Base-by-base conservation (phyloP, 2,113 vertebrate genomes). In the Nansenia antarctica region DNA sequence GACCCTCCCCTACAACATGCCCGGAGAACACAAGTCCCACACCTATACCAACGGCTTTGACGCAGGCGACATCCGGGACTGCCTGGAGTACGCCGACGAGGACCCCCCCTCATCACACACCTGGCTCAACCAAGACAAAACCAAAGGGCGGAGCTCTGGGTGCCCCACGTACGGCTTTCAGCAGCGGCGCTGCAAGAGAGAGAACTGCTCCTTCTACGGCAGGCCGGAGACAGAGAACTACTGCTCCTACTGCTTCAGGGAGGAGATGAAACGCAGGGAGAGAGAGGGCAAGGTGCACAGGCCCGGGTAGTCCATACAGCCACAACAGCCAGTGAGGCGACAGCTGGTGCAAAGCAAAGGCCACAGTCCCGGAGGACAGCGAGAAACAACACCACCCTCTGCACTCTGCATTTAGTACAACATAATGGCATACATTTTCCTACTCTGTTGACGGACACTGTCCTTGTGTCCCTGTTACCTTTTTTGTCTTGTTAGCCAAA, bases 241-340 rank as follows among this genome's bases (percentile, higher is more conserved):
- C 87, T 99, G 98, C 82, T 99, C 98, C 42, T 99, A 95, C 91
- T 99, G 98, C 92, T 99, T 95, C 92, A 95, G 94, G 74, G 98
- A 99, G 89, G 98, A 99, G 90, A 78, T 98, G 64, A 95, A 95
- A 76, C 94, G 95, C 84, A 94, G 95, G 88, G 96, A 96, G 88
- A 91, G 90, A 55, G 94, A 95, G 81, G 88, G 82, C 78, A 94
- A 94, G 73, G 91, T 88, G 42, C 91, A 88, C 42, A 86, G 92
- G 80, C 93, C 93, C 82, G 95, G 91, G 94, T 84, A 84, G 80
- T 31, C 93, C 89, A 74, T 90, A 93, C 1, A 70, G 94, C 80
- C 89, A 91, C 85, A 94, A 94, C 82, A 84, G 82, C 82, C 76
- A 78, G 5, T 6, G 14, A 15, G 29, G 7, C 12, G 85, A 95